Evolutionary conservation across 2,888 invertebrate species (phyloP).

Genomic region (Pyralis farinalis): DNA sequence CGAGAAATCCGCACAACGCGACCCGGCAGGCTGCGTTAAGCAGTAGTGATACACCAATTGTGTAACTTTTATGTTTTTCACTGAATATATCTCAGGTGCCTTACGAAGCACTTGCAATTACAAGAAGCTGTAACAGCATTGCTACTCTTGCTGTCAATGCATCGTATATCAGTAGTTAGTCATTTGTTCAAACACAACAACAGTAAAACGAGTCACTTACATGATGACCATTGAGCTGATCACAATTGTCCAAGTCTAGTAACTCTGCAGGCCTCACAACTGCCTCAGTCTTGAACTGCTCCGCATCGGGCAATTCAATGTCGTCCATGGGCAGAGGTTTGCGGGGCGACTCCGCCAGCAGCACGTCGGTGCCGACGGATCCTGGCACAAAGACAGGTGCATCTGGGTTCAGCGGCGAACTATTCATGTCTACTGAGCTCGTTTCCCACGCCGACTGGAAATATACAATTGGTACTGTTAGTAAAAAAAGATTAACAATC

Average conservation of each 20-base stretch:
- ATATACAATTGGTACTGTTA: neutral
- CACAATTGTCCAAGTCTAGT: conserved; percentile 71
- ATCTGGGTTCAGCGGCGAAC: conserved; percentile 91
- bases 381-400: conserved; percentile 92
- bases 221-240: conserved; percentile 80
- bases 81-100: no score
- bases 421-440: conserved; percentile 84
- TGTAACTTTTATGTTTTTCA: no score
- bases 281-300: conserved; percentile 84
- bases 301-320: conserved; percentile 80
- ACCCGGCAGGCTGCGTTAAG: no score
- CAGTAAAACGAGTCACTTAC: conserved; percentile 39
- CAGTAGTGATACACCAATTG: no score
- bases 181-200: no score
- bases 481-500: no score
- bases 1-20: no score
- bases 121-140: no score
- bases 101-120: no score
- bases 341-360: conserved; percentile 87
- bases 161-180: no score
- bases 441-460: conserved; percentile 75
- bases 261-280: conserved; percentile 83
- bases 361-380: conserved; percentile 66
- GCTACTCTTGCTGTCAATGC: no score
- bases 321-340: conserved; percentile 85